phyloP scores from a whole-genome alignment of 2,797 vertebrate genomes.

The Halcyon leucocephala region DNA sequence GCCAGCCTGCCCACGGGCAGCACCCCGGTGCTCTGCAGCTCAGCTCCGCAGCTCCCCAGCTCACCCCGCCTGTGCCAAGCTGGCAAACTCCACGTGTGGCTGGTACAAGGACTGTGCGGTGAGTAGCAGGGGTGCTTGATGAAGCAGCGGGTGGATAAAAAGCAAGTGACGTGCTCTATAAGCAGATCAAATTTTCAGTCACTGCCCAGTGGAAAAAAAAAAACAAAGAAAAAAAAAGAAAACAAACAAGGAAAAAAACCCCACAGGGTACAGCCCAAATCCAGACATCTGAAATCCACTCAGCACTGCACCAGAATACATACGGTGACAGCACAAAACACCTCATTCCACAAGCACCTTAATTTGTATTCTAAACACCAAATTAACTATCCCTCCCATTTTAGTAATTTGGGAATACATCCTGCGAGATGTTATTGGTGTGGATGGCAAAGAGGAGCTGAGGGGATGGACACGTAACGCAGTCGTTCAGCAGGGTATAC shows the following conservation, averaged over 20 bases:
- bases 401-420: background rate
- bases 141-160: rapidly evolving
- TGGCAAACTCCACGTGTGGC: rapidly evolving
- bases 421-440: background rate
- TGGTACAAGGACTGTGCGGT: rapidly evolving
- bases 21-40: no score
- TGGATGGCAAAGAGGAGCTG: background rate
- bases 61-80: background rate
- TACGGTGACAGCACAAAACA: background rate
- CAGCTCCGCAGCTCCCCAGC: background rate
- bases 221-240: background rate
- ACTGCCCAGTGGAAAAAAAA: background rate
- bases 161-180: background rate
- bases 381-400: background rate
- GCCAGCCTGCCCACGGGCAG: background rate
- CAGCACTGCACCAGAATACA: background rate
- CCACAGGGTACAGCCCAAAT: background rate
- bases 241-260: background rate
- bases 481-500: background rate
- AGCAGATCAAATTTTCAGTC: background rate
- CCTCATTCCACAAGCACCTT: background rate
- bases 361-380: background rate
- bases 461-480: background rate
- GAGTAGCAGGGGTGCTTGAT: background rate
- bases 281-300: background rate